Evolutionary conservation across 2,888 invertebrate species (phyloP), one percentile per base, ranked within the genome.

Genomic region (Apamea monoglypha): DNA sequence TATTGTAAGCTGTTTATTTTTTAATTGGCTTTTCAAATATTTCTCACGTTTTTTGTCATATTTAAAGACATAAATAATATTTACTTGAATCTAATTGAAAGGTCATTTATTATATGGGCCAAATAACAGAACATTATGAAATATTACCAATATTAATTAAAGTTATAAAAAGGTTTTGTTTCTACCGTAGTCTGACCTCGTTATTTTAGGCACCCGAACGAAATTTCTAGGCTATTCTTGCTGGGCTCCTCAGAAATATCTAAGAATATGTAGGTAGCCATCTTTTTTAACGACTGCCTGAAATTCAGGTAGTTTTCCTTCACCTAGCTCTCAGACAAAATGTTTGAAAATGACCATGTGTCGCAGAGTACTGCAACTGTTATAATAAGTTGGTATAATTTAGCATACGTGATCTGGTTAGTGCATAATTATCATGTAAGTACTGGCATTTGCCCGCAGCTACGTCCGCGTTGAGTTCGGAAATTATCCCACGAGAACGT

Each of bases 301-400:
- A 68, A 53, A 63, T 61, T 63, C 61, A 68, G 67, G 53, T 56
- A 14, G 44, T 36, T 63, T 63, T 63, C 61, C 36, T 36, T 40
- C 47, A 71, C 56, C n/a, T 69, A 76, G 21, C 44, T 53, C 8
- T 7, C 12, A 40, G 1, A 64, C 5, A 40, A 63, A 50, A 18
- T 1, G 2, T 32, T 29, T 16, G 5, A 6, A 59, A 76, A 40
- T 76, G 16, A 63, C 4, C 7, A 40, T 14, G 10, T 36, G 2
- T 47, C 8, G 29, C 3, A 18, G 14, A 47, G 25, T 2, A 59
- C 29, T 47, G 50, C 18, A 74, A 29, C 16, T 50, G 29, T 16
- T 25, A 21, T 36, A 47, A 47, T 59, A 32, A 32, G 25, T 21
- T 36, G 0, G 18, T 74, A 32, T 7, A 56, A 21, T 59, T 16